These are phyloP conservation scores for Stenoptilia bipunctidactyla DNA, from an alignment of 2,888 invertebrate genomes.

Conservation along the genomic window DNA sequence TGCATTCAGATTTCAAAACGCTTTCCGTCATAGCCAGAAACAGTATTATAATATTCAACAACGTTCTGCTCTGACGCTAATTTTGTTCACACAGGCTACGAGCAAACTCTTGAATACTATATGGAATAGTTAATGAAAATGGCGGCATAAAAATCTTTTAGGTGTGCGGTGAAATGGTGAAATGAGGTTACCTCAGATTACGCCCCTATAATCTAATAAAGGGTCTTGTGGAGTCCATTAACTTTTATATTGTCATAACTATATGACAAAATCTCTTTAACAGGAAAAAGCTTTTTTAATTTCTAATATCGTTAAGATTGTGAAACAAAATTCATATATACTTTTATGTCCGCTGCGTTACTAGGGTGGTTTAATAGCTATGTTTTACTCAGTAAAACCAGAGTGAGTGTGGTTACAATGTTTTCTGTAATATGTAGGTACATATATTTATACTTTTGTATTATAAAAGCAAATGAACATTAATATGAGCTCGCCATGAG, in stretches of 20 bases:
- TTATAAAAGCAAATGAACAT: no score
- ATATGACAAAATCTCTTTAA: constrained; percentile 51
- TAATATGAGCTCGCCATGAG: no score
- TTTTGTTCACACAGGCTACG: not conserved
- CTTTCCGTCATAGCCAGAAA: not conserved
- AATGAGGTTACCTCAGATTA: constrained; percentile 24
- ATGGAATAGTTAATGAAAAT: not conserved
- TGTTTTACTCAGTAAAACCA: no score
- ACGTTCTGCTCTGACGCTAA: not conserved
- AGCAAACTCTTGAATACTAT: not conserved
- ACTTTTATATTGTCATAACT: constrained; percentile 57
- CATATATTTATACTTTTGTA: no score
- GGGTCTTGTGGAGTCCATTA: constrained; percentile 45
- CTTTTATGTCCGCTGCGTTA: no score
- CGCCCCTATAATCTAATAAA: constrained; percentile 47
- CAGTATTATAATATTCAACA: not conserved
- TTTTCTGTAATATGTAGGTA: no score
- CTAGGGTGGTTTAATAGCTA: no score
- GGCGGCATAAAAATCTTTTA: not conserved
- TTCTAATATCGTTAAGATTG: not conserved
- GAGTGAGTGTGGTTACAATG: no score
- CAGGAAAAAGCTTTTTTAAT: constrained; percentile 50
- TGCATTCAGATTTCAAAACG: constrained; percentile 1
- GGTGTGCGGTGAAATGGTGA: not conserved
- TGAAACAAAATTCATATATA: constrained; percentile 36